Evolutionary conservation across 2,888 invertebrate genomes (phyloP).

Genomic region (Chrysolina oricalcia): DNA sequence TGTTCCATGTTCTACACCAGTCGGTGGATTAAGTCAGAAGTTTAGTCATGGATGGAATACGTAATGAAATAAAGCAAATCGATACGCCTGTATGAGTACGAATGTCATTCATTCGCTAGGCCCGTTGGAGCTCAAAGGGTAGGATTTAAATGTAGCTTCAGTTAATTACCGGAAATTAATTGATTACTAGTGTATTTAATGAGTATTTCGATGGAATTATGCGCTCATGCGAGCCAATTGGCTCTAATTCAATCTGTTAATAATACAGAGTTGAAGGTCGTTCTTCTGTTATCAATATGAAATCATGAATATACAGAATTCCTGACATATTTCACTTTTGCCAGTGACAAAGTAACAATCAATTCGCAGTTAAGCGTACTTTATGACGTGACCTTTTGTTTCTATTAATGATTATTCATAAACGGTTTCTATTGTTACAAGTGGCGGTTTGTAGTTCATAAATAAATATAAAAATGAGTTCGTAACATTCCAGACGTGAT

Average conservation of each 20-base stretch:
- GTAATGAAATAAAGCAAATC: constrained; percentile 35
- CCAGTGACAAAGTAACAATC: too few species aligned
- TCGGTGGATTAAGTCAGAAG: neutral
- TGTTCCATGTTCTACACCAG: neutral
- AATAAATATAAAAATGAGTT: too few species aligned
- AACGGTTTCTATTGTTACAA: too few species aligned
- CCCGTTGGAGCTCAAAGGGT: constrained; percentile 43
- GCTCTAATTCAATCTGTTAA: constrained; percentile 55
- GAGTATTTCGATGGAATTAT: constrained; percentile 54
- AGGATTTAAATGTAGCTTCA: constrained; percentile 48
- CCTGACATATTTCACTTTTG: neutral
- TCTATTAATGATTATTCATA: too few species aligned
- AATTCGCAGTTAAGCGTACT: too few species aligned
- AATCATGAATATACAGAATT: neutral
- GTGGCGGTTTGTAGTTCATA: too few species aligned
- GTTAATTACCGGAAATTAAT: constrained; percentile 60
- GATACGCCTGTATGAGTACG: constrained; percentile 30
- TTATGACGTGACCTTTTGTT: too few species aligned
- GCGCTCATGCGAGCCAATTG: constrained; percentile 53
- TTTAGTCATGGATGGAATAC: constrained; percentile 1
- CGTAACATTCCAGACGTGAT: too few species aligned
- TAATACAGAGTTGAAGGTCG: constrained; percentile 53
- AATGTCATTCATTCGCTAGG: constrained; percentile 11
- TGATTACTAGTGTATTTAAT: constrained; percentile 58
- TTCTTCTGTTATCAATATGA: constrained; percentile 35